These are phyloP conservation scores for Andrena marginata DNA, from an alignment of 2,888 invertebrate genomes.

Conservation along the genomic window DNA sequence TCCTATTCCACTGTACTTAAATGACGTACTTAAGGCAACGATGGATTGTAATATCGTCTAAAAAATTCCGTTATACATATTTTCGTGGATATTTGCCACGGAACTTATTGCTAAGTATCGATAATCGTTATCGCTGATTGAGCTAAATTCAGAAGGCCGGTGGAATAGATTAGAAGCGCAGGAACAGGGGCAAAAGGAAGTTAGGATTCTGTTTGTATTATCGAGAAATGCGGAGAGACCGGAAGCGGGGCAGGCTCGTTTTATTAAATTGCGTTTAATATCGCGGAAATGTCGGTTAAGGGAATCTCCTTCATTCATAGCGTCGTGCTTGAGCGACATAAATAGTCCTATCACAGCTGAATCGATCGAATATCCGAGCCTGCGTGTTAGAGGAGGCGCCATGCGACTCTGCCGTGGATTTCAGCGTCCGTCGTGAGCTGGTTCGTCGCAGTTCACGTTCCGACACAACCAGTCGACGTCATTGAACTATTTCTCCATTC, in stretches of 20 bases:
- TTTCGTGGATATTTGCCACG: background rate
- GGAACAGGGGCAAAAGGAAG: background rate
- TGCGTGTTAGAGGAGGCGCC: slow-evolving; percentile 68
- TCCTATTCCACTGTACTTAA: background rate
- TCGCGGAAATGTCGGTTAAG: slow-evolving; percentile 11
- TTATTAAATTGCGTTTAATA: background rate
- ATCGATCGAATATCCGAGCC: slow-evolving; percentile 73
- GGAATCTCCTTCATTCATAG: slow-evolving; percentile 56
- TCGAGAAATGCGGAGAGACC: background rate
- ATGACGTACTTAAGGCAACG: background rate
- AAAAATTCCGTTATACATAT: background rate
- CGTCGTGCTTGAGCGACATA: slow-evolving; percentile 58
- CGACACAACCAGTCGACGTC: background rate
- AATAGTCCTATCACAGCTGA: slow-evolving; percentile 65
- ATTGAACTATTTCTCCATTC: background rate
- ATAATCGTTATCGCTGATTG: background rate
- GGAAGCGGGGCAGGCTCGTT: background rate
- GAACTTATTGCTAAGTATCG: slow-evolving; percentile 10
- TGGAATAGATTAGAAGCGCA: background rate
- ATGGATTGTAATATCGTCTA: background rate
- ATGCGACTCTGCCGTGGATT: slow-evolving; percentile 58
- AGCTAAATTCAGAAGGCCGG: slow-evolving; percentile 15
- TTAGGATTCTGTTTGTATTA: background rate
- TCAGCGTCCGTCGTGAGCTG: slow-evolving; percentile 51
- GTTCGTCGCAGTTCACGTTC: slow-evolving; percentile 30